Conservation (phyloP, 1,140 invertebrate species). For the Anoplolepis gracilipes region DNA sequence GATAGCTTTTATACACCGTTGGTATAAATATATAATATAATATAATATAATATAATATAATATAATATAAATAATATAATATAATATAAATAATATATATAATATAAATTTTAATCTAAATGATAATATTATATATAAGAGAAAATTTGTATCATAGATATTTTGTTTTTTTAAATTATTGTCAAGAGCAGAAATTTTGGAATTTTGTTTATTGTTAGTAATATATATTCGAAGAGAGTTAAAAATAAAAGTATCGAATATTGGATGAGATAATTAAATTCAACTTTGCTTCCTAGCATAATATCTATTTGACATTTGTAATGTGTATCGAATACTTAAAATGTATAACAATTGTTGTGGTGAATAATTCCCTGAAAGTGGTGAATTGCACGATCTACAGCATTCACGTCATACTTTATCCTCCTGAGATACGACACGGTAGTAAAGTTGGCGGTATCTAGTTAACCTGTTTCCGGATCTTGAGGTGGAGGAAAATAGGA, state of each 20-base stretch:
- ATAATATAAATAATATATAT: too few species aligned
- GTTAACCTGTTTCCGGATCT: slow-evolving; percentile 59
- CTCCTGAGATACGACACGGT: slow-evolving; percentile 27
- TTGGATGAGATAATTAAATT: not conserved
- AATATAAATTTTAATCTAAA: too few species aligned
- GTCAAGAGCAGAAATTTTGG: too few species aligned
- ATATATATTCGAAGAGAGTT: not conserved
- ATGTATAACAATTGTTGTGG: slow-evolving; percentile 6
- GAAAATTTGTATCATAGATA: not conserved
- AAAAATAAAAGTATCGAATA: not conserved
- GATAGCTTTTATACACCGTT: too few species aligned
- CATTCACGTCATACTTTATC: slow-evolving; percentile 33
- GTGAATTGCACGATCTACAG: slow-evolving; percentile 28
- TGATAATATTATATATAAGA: too few species aligned
- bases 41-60: too few species aligned
- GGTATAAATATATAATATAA: too few species aligned
- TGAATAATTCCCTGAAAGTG: slow-evolving; percentile 30
- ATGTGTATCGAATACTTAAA: not conserved
- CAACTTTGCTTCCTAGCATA: not conserved
- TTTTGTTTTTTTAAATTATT: too few species aligned
- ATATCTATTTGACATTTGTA: not conserved
- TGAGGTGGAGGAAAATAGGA: slow-evolving; percentile 53
- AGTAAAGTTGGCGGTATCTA: slow-evolving; percentile 51
- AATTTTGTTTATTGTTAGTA: too few species aligned
- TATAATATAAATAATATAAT: too few species aligned